Percentiles rank a stretch among this genome's conserved stretches.
phyloP scores from a whole-genome alignment of 1,140 invertebrate species.

The Aphelinus certus region DNA sequence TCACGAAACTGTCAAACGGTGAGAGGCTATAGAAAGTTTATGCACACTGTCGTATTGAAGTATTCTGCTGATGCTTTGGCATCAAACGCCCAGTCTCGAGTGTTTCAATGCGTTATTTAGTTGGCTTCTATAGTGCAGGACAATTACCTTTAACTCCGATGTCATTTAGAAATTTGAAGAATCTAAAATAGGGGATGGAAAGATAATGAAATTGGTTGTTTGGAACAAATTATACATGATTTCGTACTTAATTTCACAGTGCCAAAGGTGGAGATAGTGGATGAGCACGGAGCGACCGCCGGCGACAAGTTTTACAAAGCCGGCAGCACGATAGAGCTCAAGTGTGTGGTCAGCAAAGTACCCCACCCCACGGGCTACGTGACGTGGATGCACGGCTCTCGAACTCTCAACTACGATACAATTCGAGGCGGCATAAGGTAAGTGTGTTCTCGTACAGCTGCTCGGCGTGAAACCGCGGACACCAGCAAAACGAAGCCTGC shows the following conservation, averaged over 20 bases:
- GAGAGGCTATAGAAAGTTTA: too few relatives aligned
- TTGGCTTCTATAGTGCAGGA: too few relatives aligned
- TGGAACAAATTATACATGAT: too few relatives aligned
- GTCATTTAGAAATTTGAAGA: too few relatives aligned
- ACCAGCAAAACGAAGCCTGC: neutral
- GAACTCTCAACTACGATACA: conserved; percentile 85
- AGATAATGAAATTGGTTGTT: too few relatives aligned
- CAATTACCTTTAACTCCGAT: too few relatives aligned
- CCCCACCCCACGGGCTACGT: conserved; percentile 81
- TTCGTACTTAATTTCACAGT: conserved; percentile 67
- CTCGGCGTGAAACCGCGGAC: conserved; percentile 4
- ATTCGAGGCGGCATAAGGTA: conserved; percentile 86
- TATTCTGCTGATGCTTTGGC: too few relatives aligned
- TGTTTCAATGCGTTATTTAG: too few relatives aligned
- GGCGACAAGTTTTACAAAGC: conserved; percentile 88
- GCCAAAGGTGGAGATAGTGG: conserved; percentile 84
- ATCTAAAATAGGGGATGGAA: too few relatives aligned
- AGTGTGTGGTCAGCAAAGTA: conserved; percentile 84
- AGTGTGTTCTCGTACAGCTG: conserved; percentile 34
- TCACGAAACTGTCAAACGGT: too few relatives aligned
- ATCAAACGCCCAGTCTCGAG: too few relatives aligned
- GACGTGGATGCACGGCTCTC: conserved; percentile 80
- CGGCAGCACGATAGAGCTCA: conserved; percentile 85
- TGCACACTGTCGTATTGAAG: too few relatives aligned
- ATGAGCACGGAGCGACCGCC: conserved; percentile 80